These are phyloP conservation scores for Gopherus evgoodei DNA, from an alignment of 2,113 vertebrate species.

Conservation along the genomic window DNA sequence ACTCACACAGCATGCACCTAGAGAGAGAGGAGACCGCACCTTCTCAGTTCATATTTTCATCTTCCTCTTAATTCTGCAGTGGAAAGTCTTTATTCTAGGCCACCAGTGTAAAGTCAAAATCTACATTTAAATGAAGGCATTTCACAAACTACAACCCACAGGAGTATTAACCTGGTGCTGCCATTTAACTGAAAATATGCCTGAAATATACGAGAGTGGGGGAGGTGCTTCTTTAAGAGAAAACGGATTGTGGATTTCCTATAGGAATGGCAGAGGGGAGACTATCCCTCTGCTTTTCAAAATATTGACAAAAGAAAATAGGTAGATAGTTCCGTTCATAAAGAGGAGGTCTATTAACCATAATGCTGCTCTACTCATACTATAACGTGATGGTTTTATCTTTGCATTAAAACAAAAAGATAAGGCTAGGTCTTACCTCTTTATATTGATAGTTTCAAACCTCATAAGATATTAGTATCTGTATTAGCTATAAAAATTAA, in stretches of 20 bases:
- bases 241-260: constrained; percentile 10
- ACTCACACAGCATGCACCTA: not conserved
- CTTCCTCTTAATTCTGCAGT: not conserved
- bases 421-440: constrained; percentile 68
- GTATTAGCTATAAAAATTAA: constrained; percentile 83
- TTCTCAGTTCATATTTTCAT: not conserved
- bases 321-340: constrained; percentile 51
- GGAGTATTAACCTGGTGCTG: constrained; percentile 17
- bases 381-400: constrained; percentile 64
- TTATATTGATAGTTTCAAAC: constrained; percentile 74
- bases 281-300: constrained; percentile 60
- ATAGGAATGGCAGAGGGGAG: constrained; percentile 36
- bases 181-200: constrained; percentile 50
- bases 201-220: not conserved
- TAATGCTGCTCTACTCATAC: constrained; percentile 43
- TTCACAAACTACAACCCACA: not conserved
- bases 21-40: not conserved
- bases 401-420: constrained; percentile 76
- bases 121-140: constrained; percentile 54
- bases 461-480: constrained; percentile 84
- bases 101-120: constrained; percentile 13
- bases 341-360: constrained; percentile 65
- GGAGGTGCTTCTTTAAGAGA: not conserved
- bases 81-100: not conserved
- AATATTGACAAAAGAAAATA: constrained; percentile 64